Percentiles rank a stretch among this genome's conserved stretches.
Evolutionary conservation across 2,888 invertebrate genomes (phyloP).

Genomic region (Harmothoe impar): DNA sequence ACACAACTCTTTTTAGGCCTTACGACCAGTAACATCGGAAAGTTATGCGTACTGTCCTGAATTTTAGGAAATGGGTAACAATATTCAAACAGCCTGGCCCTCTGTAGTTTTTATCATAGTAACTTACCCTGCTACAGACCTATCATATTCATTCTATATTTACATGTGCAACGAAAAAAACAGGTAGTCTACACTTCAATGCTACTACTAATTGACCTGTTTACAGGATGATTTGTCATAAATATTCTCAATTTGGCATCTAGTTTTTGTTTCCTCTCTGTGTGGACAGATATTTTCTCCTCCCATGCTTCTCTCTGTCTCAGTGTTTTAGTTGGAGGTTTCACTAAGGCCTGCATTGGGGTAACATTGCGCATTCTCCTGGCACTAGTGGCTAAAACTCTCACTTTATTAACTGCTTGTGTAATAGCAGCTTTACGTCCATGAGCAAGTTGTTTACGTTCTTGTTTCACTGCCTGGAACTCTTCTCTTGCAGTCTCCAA

Average conservation of each 20-base stretch:
- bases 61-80: no score
- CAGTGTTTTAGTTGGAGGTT: slow-evolving; percentile 15
- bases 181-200: no score
- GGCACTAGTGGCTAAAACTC: slow-evolving; percentile 16
- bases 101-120: no score
- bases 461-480: neutral
- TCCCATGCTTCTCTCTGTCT: slow-evolving; percentile 37
- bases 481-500: neutral
- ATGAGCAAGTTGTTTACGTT: neutral
- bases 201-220: neutral
- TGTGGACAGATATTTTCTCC: slow-evolving; percentile 8
- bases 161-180: no score
- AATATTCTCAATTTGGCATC: slow-evolving; percentile 34
- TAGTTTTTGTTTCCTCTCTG: neutral
- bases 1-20: no score
- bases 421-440: slow-evolving; percentile 30
- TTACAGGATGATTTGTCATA: neutral
- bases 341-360: slow-evolving; percentile 42
- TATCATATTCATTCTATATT: no score
- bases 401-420: slow-evolving; percentile 46
- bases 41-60: no score
- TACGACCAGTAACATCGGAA: no score
- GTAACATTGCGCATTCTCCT: slow-evolving; percentile 41
- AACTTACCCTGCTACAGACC: no score
- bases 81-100: no score